These are phyloP conservation scores for Macrocentrus cingulum DNA, from an alignment of 1,140 invertebrate species.

Conservation along the genomic window DNA sequence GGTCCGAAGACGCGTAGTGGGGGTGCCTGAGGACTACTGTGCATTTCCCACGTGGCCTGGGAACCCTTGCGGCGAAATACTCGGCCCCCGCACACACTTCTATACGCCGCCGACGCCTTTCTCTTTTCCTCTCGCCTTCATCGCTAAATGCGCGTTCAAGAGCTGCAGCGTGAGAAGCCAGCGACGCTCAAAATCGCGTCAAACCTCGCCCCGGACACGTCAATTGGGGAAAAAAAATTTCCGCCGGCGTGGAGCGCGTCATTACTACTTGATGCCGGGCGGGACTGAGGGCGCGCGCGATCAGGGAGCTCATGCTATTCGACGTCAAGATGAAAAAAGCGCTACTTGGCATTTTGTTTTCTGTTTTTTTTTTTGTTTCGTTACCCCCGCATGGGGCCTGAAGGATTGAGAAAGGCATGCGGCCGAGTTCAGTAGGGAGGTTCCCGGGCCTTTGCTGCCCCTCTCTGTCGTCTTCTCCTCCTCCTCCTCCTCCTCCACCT, in stretches of 20 bases:
- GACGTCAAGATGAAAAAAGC: conserved; percentile 38
- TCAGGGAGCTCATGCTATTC: too few relatives aligned
- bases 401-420: conserved; percentile 3
- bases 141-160: background rate
- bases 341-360: conserved; percentile 43
- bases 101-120: conserved; percentile 24
- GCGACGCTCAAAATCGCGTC: too few relatives aligned
- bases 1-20: conserved; percentile 32
- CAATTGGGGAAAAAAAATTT: too few relatives aligned
- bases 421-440: conserved; percentile 57
- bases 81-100: conserved; percentile 44
- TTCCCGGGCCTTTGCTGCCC: conserved; percentile 40
- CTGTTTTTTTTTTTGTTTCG: background rate
- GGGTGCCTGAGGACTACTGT: conserved; percentile 54
- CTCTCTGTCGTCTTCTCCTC: conserved; percentile 4
- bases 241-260: too few relatives aligned
- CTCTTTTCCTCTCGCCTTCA: conserved; percentile 25
- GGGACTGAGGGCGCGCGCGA: conserved; percentile 56
- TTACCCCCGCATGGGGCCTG: conserved; percentile 1
- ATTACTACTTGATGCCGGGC: too few relatives aligned
- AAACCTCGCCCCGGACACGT: conserved; percentile 43
- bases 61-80: conserved; percentile 58
- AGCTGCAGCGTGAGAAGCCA: too few relatives aligned
- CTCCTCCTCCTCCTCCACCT: background rate
- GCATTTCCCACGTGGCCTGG: conserved; percentile 61